Evolutionary conservation across 1,140 invertebrate genomes (phyloP).

Genomic region (honey bee (Apis mellifera)): DNA sequence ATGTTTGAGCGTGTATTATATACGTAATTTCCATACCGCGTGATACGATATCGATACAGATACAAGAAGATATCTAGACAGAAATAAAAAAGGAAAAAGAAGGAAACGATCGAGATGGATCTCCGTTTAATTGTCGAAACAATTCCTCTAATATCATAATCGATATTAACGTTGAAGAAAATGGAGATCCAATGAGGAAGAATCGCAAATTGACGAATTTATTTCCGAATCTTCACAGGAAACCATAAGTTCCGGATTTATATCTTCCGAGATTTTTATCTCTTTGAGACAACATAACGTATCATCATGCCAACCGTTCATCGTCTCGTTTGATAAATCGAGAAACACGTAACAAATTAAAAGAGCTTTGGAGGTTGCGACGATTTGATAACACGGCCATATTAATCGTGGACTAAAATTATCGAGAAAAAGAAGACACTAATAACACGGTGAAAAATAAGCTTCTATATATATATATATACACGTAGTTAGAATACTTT

Average conservation of each 20-base stretch:
- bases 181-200: not conserved
- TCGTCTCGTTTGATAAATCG: not conserved
- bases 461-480: not conserved
- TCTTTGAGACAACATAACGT: no score
- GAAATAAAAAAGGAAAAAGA: no score
- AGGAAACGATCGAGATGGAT: no score
- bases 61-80: no score
- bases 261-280: not conserved
- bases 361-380: not conserved
- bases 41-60: no score
- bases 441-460: no score
- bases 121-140: no score
- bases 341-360: not conserved
- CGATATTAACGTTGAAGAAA: no score
- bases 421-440: no score
- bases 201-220: not conserved
- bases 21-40: no score
- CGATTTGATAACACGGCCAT: not conserved
- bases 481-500: not conserved
- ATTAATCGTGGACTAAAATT: not conserved
- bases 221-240: not conserved
- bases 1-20: not conserved
- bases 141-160: no score
- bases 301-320: not conserved
- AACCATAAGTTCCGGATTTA: not conserved